Base-by-base conservation (phyloP, 2,797 vertebrate species). In the Anisognathus igniventris region DNA sequence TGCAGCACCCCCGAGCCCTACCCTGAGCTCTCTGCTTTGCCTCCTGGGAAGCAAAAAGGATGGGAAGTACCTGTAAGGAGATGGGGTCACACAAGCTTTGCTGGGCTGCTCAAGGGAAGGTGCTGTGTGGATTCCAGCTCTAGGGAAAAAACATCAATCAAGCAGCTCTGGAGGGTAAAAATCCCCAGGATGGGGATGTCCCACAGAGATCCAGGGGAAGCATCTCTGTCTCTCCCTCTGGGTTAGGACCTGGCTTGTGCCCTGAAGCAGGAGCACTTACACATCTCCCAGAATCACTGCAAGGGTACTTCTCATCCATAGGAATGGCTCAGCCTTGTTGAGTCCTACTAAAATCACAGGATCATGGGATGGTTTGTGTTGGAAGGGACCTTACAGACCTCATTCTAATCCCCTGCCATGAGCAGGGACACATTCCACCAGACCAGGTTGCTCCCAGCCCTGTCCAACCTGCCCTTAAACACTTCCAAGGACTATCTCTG, bases 101-200 rank as follows among this genome's bases (percentile, higher is more conserved):
- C 0, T 0, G 16, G 73, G 90, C 48, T 40, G 73, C 86, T 66
- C 19, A 39, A 48, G 48, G 67, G 12, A 75, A 76, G 56, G 62
- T 1, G n/a, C 0, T 39, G 70, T 0, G 2, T 7, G 64, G 57
- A 22, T 19, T 68, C 68, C 6, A 27, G 2, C n/a, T 72, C 56
- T 51, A 44, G 44, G 42, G 37, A 23, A 54, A 72, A 65, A 61
- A 33, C 16, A 51, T 10, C 22, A 31, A 1, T 6, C 0, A 2
- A 68, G 78, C 44, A 73, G 31, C 5, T 58, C 62, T 7, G 17
- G 54, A 72, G 53, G 2, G 2, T 6, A n/a, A 68, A 77, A 65
- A n/a, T 12, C 33, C 50, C 50, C 31, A 19, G 31, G 19, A 10
- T 22, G 62, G 60, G 45, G 40, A 53, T 21, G 45, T n/a, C 33